Conservation (phyloP, 2,888 invertebrate species). For the Cacoxenus indagator region DNA sequence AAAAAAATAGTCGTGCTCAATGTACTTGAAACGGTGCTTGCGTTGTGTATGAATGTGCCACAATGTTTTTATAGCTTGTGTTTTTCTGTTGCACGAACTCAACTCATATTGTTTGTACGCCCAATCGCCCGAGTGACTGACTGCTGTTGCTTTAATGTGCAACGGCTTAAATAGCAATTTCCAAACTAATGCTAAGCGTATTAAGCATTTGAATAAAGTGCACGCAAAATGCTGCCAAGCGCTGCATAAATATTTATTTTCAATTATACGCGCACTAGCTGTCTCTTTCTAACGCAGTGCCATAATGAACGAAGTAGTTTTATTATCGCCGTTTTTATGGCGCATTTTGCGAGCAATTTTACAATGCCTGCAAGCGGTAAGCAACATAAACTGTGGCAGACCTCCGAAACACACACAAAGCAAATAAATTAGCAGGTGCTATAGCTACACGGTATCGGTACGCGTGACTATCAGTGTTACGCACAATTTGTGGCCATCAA, state of each 20-base stretch:
- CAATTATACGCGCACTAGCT: constrained; percentile 33
- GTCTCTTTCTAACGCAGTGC: background rate
- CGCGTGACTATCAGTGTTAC: constrained; percentile 41
- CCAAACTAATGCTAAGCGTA: constrained; percentile 6
- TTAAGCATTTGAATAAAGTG: constrained; percentile 10
- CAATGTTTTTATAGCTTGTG: background rate
- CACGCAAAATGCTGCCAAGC: background rate
- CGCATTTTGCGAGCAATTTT: background rate
- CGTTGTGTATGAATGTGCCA: constrained; percentile 16
- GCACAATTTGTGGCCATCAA: constrained; percentile 55
- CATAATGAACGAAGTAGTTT: background rate
- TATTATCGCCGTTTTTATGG: background rate
- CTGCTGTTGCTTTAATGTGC: background rate
- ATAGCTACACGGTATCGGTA: too few relatives aligned
- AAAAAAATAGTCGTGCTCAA: background rate
- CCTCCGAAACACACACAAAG: background rate
- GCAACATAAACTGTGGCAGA: background rate
- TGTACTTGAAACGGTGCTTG: constrained; percentile 29
- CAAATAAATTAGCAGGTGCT: background rate
- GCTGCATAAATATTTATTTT: constrained; percentile 39
- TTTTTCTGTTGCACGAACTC: background rate
- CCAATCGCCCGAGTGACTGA: too few relatives aligned
- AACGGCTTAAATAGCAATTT: constrained; percentile 16
- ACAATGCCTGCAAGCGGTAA: background rate
- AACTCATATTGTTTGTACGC: background rate